phyloP scores from a whole-genome alignment of 2,888 invertebrate genomes.

The Andrena trimmerana region DNA sequence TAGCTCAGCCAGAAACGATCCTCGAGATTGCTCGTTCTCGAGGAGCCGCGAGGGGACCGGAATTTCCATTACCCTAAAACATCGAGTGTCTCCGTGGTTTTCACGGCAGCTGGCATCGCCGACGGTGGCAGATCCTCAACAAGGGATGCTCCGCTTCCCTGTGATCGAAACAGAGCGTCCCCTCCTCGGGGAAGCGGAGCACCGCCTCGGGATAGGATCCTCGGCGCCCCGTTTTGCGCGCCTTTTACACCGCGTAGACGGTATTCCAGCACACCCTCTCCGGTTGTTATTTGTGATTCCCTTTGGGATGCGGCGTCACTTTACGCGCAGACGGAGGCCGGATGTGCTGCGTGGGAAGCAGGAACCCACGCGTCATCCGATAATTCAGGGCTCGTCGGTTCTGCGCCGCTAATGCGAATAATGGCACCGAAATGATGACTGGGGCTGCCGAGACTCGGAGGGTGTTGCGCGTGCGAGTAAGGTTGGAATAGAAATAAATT shows the following conservation, averaged over 20 bases:
- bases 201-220: slow-evolving; percentile 31
- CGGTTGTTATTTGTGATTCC: slow-evolving; percentile 13
- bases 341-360: background rate
- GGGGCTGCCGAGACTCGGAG: no score
- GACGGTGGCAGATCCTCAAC: slow-evolving; percentile 45
- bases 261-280: slow-evolving; percentile 8
- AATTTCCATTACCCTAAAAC: slow-evolving; percentile 79
- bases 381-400: background rate
- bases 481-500: no score
- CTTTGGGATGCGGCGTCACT: background rate
- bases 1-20: slow-evolving; percentile 54
- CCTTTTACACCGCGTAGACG: slow-evolving; percentile 15
- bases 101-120: slow-evolving; percentile 52
- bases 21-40: slow-evolving; percentile 70
- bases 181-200: slow-evolving; percentile 4
- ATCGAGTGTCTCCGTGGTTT: slow-evolving; percentile 70
- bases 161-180: slow-evolving; percentile 44
- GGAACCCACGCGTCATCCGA: background rate
- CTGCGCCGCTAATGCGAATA: background rate
- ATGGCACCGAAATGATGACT: no score
- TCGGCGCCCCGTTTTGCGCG: slow-evolving; percentile 22
- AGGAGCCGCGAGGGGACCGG: slow-evolving; percentile 67
- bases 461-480: no score
- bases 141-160: slow-evolving; percentile 25
- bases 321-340: background rate